Evolutionary conservation across 2,888 invertebrate species (phyloP), one percentile per base, ranked within the genome.

Genomic region (Xanthorhoe designata): DNA sequence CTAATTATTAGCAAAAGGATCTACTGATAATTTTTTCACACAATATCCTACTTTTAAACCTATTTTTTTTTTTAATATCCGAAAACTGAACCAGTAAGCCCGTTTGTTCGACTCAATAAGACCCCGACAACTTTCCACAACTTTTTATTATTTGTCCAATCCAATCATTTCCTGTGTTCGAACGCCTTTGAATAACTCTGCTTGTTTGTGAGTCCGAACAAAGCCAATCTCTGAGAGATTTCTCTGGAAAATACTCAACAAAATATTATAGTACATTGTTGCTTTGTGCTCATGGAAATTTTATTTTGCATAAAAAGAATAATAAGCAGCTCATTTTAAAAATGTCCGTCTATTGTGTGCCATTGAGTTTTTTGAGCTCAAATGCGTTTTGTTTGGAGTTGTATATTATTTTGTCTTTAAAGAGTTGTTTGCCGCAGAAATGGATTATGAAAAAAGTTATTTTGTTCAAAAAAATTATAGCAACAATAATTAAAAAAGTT

Each of bases 121-220:
- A 62, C 24, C 50, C 59, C 38, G 53, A 54, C 38, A 53, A 64
- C 50, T 61, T 68, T 59, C 45, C 54, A 64, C 45, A 71, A 66
- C 57, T 71, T 74, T 74, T 75, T 76, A 70, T 76, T 75, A 74
- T 83, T 79, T 76, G 73, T 77, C 75, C 76, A 78, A 80, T 79
- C 75, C 78, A 80, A 82, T 81, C 75, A 73, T 75, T 81, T 79
- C 73, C 78, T 75, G 72, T 72, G 70, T 73, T 75, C 77, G 76
- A 83, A 82, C 79, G 80, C 83, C 83, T 89, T 86, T 88, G 87
- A 88, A 85, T 81, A 81, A 83, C 80, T 80, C 74, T 76, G 81
- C 80, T 86, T 88, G 86, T 90, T 89, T 89, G 86, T 82, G 82
- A 74, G 83, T 80, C 83, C 84, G 83, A 78, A 90, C 87, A 90